Evolutionary conservation across 2,888 invertebrate species (phyloP), one percentile per base, ranked within the genome.

Genomic region (Platerodrilus igneus): DNA sequence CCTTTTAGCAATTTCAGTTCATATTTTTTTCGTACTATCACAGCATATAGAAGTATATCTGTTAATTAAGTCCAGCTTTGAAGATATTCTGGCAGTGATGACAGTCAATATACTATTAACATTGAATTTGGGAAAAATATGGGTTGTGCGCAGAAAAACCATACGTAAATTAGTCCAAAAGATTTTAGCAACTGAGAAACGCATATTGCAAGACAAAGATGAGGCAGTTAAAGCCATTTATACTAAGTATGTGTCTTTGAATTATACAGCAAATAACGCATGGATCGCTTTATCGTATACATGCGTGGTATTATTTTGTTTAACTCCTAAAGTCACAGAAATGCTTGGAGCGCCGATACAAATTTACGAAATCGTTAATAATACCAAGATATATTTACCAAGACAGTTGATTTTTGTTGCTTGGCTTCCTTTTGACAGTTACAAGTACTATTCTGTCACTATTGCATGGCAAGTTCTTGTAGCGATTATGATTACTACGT

Each of bases 381-480:
- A 32, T n/a, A 32, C 32, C 4, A 4, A 9, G 7, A 15, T 21
- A 13, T 29, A 28, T 18, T n/a, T 6, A 16, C 10, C n/a, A 16
- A 2, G 29, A n/a, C 10, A 15, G 1, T 15, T 37, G 3, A 29
- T 30, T 17, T 14, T 37, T 3, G 48, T 39, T 7, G 41, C 48
- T 31, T 55, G 55, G 55, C 46, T 52, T 30, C 55, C 55, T 3
- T 53, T 52, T 35, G 47, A 55, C 34, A 41, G 41, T 30, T 39
- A 46, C 27, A 34, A 45, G 10, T 43, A 48, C 27, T 53, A 52
- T 27, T 31, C 32, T 14, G 6, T 25, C 8, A 10, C 46, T 15
- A 51, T 41, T 25, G 26, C 14, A 2, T 41, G 33, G 19, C 47
- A 50, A 10, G 35, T 42, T 2, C 7, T 49, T 18, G 41, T 39